Evolutionary conservation across 1,140 invertebrate species (phyloP).

Genomic region (Yoshiicerus persimilis): DNA sequence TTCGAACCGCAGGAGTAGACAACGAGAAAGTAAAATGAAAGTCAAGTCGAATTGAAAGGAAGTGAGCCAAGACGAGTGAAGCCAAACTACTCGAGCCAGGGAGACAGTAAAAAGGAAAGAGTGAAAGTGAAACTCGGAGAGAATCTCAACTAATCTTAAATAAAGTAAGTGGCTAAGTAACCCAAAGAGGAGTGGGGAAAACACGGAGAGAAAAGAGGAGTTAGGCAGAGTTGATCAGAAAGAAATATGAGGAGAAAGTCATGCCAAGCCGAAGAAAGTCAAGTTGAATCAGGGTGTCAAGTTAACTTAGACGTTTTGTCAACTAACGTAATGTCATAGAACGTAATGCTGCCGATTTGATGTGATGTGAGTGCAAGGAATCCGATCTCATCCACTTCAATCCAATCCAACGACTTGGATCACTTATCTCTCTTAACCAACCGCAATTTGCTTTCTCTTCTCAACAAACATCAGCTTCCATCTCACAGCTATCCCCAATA

Average conservation of each 20-base stretch:
- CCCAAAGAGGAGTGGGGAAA: no score
- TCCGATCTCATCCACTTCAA: not conserved
- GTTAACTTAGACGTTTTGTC: not conserved
- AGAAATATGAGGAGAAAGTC: not conserved
- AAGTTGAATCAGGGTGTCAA: not conserved
- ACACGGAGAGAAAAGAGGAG: not conserved
- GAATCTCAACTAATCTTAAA: not conserved
- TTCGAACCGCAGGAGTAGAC: not conserved
- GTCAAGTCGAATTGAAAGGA: not conserved
- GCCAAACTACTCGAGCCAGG: not conserved
- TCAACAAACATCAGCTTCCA: not conserved
- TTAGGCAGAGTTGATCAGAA: not conserved
- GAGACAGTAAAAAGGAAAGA: not conserved
- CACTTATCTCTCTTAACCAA: not conserved
- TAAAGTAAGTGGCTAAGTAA: not conserved
- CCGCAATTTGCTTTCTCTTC: not conserved
- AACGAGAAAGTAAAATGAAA: not conserved
- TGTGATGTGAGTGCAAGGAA: not conserved
- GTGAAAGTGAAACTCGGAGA: not conserved
- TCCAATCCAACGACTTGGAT: not conserved
- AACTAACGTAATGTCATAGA: not conserved
- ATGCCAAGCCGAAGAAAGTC: not conserved
- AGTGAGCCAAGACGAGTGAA: not conserved
- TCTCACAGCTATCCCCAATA: no score
- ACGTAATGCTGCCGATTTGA: not conserved